Percentiles rank a stretch among this genome's conserved stretches.
These are phyloP conservation scores for Australoheros scitulus DNA, from an alignment of 2,113 vertebrate species.

Conservation along the genomic window DNA sequence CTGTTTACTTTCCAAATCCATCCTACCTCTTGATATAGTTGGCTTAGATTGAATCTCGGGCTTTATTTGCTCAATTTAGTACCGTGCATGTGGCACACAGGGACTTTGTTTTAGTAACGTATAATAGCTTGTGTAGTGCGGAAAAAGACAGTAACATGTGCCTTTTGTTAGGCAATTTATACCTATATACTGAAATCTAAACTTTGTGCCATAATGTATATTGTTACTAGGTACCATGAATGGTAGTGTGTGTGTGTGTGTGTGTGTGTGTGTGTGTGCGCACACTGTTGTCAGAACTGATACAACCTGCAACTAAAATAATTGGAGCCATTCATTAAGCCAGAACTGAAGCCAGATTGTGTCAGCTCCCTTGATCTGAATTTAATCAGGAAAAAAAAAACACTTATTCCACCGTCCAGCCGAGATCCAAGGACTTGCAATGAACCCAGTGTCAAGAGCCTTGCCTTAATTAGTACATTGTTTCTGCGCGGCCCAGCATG, in stretches of 20 bases:
- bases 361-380: slow-evolving; percentile 73
- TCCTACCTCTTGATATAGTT: slow-evolving; percentile 60
- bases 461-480: slow-evolving; percentile 73
- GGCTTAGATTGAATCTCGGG: slow-evolving; percentile 40
- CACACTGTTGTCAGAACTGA: slow-evolving; percentile 35
- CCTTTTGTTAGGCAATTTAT: slow-evolving; percentile 11
- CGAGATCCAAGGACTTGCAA: slow-evolving; percentile 61
- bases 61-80: slow-evolving; percentile 63
- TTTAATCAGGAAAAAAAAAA: slow-evolving; percentile 58
- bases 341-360: slow-evolving; percentile 64
- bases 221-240: neutral
- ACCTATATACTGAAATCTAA: neutral
- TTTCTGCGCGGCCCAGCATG: slow-evolving; percentile 64
- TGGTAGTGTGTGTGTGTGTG: neutral
- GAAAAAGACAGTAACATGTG: slow-evolving; percentile 25
- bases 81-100: slow-evolving; percentile 40
- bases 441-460: slow-evolving; percentile 62
- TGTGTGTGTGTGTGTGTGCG: neutral
- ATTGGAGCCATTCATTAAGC: slow-evolving; percentile 71
- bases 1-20: slow-evolving; percentile 65
- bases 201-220: neutral
- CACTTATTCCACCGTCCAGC: slow-evolving; percentile 52
- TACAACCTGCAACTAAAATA: slow-evolving; percentile 57
- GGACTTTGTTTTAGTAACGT: slow-evolving; percentile 8
- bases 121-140: neutral